Conservation (phyloP, 64 coral and sea anemone genomes). For the Montipora capricornis region DNA sequence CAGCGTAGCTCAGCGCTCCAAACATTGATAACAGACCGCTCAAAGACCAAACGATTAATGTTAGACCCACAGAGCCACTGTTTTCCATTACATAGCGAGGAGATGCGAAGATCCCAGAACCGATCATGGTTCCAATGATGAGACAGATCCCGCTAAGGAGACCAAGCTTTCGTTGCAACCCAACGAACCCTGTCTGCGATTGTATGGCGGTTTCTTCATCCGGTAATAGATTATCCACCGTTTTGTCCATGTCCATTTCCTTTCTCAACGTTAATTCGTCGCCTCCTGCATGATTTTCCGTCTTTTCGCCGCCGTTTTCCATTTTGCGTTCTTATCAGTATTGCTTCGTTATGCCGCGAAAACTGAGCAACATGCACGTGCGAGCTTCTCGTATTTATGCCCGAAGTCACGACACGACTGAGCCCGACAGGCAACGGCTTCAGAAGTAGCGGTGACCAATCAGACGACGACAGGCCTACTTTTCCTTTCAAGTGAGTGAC, state of each 20-base stretch:
- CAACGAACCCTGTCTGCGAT: neutral
- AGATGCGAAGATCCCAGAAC: slow-evolving; percentile 97
- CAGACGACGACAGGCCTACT: too few species aligned
- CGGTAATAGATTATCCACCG: neutral
- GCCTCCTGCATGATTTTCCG: neutral
- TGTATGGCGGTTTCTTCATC: neutral
- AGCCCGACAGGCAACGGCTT: too few species aligned
- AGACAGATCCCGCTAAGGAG: slow-evolving; percentile 79
- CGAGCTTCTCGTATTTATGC: too few species aligned
- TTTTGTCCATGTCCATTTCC: slow-evolving; percentile 21
- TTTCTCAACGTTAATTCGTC: neutral
- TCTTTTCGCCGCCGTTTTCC: slow-evolving; percentile 9
- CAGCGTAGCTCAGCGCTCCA: slow-evolving; percentile 90
- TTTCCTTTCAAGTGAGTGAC: too few species aligned
- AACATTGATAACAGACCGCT: slow-evolving; percentile 79
- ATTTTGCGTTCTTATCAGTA: neutral
- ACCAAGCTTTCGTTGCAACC: slow-evolving; percentile 59
- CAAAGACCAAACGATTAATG: slow-evolving; percentile 78
- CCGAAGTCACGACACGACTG: neutral
- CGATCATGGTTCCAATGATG: slow-evolving; percentile 93
- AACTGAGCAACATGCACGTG: neutral
- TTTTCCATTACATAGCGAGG: slow-evolving; percentile 80
- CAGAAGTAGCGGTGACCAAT: neutral
- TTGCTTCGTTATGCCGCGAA: neutral
- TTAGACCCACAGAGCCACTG: slow-evolving; percentile 70